Conservation (phyloP, 2,113 vertebrate species). For the Tetrao urogallus region DNA sequence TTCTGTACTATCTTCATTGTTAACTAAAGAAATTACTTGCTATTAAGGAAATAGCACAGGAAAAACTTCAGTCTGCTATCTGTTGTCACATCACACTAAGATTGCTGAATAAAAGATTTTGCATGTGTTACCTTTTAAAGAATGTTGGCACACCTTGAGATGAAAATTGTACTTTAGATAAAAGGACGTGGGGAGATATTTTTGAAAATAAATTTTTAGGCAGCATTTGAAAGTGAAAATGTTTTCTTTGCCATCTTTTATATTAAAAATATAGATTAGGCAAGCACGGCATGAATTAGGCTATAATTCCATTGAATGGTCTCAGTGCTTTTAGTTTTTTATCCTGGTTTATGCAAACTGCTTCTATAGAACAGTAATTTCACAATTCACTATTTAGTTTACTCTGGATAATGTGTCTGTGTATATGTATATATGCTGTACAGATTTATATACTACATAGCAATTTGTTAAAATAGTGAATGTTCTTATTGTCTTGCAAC, state of each 20-base stretch:
- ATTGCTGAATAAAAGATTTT: not conserved
- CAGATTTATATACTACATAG: not conserved
- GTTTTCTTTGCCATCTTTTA: not conserved
- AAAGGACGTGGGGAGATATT: not conserved
- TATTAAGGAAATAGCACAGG: too few relatives aligned
- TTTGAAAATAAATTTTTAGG: not conserved
- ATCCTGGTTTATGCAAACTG: not conserved
- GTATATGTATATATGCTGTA: not conserved
- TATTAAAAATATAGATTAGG: not conserved
- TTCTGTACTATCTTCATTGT: not conserved
- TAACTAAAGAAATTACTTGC: not conserved
- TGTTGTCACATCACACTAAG: not conserved
- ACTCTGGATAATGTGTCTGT: not conserved
- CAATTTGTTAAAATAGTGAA: not conserved
- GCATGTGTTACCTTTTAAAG: not conserved
- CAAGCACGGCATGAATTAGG: not conserved
- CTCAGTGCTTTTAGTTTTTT: not conserved
- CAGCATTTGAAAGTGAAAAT: not conserved
- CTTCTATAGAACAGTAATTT: not conserved
- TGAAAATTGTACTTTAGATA: not conserved
- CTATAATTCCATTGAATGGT: not conserved
- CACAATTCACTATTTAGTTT: not conserved
- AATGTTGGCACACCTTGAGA: not conserved
- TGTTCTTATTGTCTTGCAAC: not conserved
- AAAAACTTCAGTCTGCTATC: not conserved